Percentiles rank a stretch among this genome's conserved stretches.
Conservation (phyloP, 2,888 invertebrate species). For the Drosophila buzzatii region DNA sequence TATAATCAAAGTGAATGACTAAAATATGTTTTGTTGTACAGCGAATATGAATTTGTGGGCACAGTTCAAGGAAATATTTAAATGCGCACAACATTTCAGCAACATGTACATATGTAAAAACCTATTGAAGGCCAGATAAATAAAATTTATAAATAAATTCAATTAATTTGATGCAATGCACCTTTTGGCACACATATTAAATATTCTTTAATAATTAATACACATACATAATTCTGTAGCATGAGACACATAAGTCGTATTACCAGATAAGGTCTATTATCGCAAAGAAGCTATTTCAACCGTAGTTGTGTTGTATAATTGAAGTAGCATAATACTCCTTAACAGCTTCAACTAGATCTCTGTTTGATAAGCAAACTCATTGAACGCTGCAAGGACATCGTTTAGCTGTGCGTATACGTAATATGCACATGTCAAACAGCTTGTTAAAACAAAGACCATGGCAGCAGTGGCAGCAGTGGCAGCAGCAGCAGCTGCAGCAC, state of each 20-base stretch:
- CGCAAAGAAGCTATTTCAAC: background rate
- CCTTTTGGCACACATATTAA: background rate
- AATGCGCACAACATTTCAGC: background rate
- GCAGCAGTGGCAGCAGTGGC: background rate
- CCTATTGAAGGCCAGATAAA: background rate
- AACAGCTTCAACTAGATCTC: background rate
- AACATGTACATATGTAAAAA: too few relatives aligned
- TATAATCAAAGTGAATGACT: conserved; percentile 5
- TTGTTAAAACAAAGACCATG: conserved; percentile 45
- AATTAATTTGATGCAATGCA: background rate
- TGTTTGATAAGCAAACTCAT: conserved; percentile 10
- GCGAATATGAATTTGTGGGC: background rate
- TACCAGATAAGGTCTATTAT: background rate
- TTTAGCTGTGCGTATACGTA: conserved; percentile 29
- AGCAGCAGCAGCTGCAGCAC: conserved; percentile 48
- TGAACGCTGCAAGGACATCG: conserved; percentile 3
- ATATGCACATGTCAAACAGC: conserved; percentile 42
- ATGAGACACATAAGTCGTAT: background rate
- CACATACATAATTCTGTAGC: background rate
- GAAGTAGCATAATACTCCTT: background rate
- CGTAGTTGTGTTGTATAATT: background rate
- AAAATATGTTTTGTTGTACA: background rate
- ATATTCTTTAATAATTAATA: background rate
- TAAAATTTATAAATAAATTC: background rate
- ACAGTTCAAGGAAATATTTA: background rate